Percentiles rank a stretch among this genome's conserved stretches.
These are phyloP conservation scores for Brenthis daphne DNA, from an alignment of 2,888 invertebrate species.

Conservation along the genomic window DNA sequence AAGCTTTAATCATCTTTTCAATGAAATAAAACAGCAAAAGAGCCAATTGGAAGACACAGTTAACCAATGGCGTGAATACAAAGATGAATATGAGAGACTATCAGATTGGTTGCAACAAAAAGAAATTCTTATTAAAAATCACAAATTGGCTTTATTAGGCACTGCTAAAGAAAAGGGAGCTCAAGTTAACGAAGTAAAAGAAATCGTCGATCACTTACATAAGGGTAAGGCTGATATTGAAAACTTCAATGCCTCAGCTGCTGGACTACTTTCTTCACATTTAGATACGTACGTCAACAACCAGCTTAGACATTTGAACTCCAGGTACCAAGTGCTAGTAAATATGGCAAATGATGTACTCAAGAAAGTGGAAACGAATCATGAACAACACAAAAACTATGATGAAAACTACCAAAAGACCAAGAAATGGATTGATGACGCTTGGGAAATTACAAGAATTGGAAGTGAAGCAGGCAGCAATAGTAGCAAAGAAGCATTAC, in stretches of 20 bases:
- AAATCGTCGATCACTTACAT: slow-evolving; percentile 87
- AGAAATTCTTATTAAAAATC: slow-evolving; percentile 94
- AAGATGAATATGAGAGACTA: slow-evolving; percentile 94
- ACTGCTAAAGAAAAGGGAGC: slow-evolving; percentile 91
- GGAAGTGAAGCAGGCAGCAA: slow-evolving; percentile 90
- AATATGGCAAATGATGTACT: slow-evolving; percentile 94
- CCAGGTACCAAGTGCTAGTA: slow-evolving; percentile 93
- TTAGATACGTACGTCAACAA: slow-evolving; percentile 94
- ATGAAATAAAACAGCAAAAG: slow-evolving; percentile 92
- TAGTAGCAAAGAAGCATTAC: slow-evolving; percentile 91
- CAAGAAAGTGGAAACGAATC: slow-evolving; percentile 94
- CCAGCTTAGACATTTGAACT: slow-evolving; percentile 92
- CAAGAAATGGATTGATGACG: slow-evolving; percentile 92
- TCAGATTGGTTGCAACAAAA: slow-evolving; percentile 97
- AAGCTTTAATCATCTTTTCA: slow-evolving; percentile 92
- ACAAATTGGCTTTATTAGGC: slow-evolving; percentile 91
- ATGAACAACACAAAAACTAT: slow-evolving; percentile 92
- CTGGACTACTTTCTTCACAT: slow-evolving; percentile 90
- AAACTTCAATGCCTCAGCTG: slow-evolving; percentile 90
- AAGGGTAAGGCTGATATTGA: slow-evolving; percentile 92
- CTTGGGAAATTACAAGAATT: slow-evolving; percentile 90
- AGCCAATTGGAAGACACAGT: slow-evolving; percentile 91
- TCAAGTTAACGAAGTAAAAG: slow-evolving; percentile 91
- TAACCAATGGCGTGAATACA: slow-evolving; percentile 93
- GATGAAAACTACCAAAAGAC: slow-evolving; percentile 89